Percentiles rank a stretch among this genome's conserved stretches.
phyloP scores from a whole-genome alignment of 2,888 invertebrate genomes.

The Ophraella communa region DNA sequence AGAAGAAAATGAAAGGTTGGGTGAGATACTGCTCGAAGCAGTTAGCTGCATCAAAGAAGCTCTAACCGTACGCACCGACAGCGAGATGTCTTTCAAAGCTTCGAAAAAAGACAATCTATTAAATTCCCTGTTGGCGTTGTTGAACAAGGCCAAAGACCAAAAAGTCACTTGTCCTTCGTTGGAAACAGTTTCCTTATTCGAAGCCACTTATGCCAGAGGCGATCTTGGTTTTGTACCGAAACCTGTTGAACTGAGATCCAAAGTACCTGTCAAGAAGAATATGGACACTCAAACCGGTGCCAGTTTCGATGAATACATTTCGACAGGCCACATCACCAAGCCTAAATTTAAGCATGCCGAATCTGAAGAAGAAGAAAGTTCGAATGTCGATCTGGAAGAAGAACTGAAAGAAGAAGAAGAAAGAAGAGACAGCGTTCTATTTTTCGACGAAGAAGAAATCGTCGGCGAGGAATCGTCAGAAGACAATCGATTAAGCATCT shows the following conservation, averaged over 20 bases:
- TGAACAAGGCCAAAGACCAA: slow-evolving; percentile 54
- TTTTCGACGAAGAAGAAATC: slow-evolving; percentile 45
- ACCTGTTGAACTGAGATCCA: slow-evolving; percentile 49
- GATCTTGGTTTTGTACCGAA: slow-evolving; percentile 73
- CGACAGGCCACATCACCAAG: slow-evolving; percentile 8
- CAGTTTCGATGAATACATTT: slow-evolving; percentile 46
- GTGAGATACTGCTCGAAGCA: slow-evolving; percentile 67
- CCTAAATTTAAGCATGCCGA: not conserved
- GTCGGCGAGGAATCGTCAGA: slow-evolving; percentile 37
- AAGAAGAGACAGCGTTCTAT: slow-evolving; percentile 37
- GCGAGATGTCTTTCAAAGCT: slow-evolving; percentile 61
- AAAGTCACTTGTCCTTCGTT: slow-evolving; percentile 60
- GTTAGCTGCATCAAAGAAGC: slow-evolving; percentile 68
- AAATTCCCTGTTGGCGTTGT: slow-evolving; percentile 49
- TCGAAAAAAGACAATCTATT: slow-evolving; percentile 66
- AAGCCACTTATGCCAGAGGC: slow-evolving; percentile 66
- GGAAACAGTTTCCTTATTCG: slow-evolving; percentile 51
- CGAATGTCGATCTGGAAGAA: slow-evolving; percentile 1
- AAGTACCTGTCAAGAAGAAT: slow-evolving; percentile 48
- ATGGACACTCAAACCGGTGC: slow-evolving; percentile 49
- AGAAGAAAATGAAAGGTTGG: slow-evolving; percentile 65
- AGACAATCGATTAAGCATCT: slow-evolving; percentile 31
- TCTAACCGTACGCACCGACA: slow-evolving; percentile 60
- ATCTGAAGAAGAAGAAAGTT: slow-evolving; percentile 10
- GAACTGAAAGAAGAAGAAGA: slow-evolving; percentile 23